These are phyloP conservation scores for Schizaphis graminum DNA, from an alignment of 2,888 invertebrate genomes.

Conservation along the genomic window DNA sequence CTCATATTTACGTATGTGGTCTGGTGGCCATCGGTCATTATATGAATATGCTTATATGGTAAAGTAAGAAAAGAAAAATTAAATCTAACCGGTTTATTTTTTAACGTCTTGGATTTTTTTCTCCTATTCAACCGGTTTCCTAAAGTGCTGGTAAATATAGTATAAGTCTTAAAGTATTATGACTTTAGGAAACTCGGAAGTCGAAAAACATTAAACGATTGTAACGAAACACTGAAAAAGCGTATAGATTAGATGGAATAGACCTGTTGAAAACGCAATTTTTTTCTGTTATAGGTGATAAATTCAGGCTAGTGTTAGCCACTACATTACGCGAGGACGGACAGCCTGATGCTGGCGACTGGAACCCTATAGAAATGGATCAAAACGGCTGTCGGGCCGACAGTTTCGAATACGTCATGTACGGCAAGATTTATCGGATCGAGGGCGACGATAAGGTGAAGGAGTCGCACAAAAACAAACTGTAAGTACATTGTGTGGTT, in stretches of 20 bases:
- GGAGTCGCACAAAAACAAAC: conserved; percentile 83
- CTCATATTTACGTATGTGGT: not conserved
- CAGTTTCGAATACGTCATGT: conserved; percentile 99
- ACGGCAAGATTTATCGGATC: conserved; percentile 95
- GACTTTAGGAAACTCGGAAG: not conserved
- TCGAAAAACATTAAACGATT: not conserved
- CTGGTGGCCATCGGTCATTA: not conserved
- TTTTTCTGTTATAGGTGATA: conserved; percentile 69
- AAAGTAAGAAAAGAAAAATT: conserved; percentile 26
- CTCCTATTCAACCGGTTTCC: conserved; percentile 48
- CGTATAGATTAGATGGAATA: not conserved
- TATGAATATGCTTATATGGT: not conserved
- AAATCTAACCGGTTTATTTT: conserved; percentile 58
- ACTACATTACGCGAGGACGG: conserved; percentile 97
- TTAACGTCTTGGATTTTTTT: conserved; percentile 44
- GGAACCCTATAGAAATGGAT: conserved; percentile 84
- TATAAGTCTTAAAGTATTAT: not conserved
- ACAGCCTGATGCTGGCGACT: conserved; percentile 95
- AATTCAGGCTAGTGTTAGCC: conserved; percentile 91
- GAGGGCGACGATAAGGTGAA: conserved; percentile 95
- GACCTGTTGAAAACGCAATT: not conserved
- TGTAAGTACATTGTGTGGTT: conserved; percentile 73
- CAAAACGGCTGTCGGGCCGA: conserved; percentile 93
- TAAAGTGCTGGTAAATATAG: not conserved
- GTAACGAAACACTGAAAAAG: not conserved